Conservation (phyloP, 2,888 invertebrate species). For the Zonitis immaculata region DNA sequence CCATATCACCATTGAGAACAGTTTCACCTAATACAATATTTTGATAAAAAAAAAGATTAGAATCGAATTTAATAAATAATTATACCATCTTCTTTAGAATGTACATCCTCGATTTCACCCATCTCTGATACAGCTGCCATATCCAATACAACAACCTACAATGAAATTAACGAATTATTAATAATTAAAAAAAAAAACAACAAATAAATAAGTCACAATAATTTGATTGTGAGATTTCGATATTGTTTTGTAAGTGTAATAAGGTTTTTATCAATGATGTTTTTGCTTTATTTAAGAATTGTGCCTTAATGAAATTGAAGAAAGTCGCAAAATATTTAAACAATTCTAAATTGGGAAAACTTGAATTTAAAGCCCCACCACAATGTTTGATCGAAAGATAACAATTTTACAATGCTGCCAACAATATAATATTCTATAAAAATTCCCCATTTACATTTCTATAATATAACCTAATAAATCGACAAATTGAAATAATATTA, state of each 20-base stretch:
- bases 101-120: slow-evolving; percentile 48
- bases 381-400: slow-evolving; percentile 33
- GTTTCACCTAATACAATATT: slow-evolving; percentile 21
- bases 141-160: slow-evolving; percentile 33
- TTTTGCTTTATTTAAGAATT: no score
- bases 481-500: background rate
- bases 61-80: background rate
- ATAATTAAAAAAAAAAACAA: slow-evolving; percentile 12
- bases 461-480: slow-evolving; percentile 16
- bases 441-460: slow-evolving; percentile 15
- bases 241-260: background rate
- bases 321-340: background rate
- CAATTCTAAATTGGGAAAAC: slow-evolving; percentile 19
- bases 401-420: slow-evolving; percentile 33
- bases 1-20: slow-evolving; percentile 42
- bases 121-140: slow-evolving; percentile 48
- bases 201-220: background rate
- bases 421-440: slow-evolving; percentile 30
- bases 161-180: no score
- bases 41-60: slow-evolving; percentile 1
- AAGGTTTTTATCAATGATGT: background rate
- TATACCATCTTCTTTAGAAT: slow-evolving; percentile 44
- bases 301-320: background rate
- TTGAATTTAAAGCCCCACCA: no score
- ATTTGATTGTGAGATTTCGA: background rate